Conservation (phyloP, 92 coral and sea anemone genomes). For the Umimayanthus kanabou region DNA sequence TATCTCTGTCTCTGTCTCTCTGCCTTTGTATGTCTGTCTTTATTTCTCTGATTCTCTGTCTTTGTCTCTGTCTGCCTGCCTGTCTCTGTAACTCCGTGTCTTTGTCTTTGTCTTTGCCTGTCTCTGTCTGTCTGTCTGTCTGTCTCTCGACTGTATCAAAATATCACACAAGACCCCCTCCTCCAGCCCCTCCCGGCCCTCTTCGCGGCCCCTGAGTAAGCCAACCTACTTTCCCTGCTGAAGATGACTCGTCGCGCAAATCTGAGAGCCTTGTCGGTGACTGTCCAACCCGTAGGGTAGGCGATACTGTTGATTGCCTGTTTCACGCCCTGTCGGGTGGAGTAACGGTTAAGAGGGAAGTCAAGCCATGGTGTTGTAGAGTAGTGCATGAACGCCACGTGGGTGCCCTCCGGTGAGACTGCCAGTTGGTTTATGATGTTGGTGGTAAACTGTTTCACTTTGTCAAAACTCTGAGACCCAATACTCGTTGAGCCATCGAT, state of each 20-base stretch:
- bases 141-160: no score
- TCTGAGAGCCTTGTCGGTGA: not conserved
- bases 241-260: not conserved
- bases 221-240: not conserved
- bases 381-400: not conserved
- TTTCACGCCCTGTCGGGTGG: not conserved
- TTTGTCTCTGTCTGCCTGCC: no score
- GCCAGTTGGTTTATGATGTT: not conserved
- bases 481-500: not conserved
- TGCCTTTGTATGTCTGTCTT: no score
- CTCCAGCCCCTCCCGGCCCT: no score
- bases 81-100: no score
- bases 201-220: no score
- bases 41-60: no score
- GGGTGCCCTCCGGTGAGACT: not conserved
- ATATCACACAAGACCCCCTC: no score
- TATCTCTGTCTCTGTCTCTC: no score
- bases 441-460: not conserved
- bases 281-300: not conserved
- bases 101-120: no score
- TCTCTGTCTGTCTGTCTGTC: no score
- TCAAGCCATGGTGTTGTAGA: not conserved
- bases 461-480: not conserved
- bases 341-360: not conserved
- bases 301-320: not conserved